A percentile compares a stretch with the other conserved stretches of the same genome.
Evolutionary conservation across 1,140 invertebrate genomes (phyloP).

Genomic region (Latrodectus geometricus): DNA sequence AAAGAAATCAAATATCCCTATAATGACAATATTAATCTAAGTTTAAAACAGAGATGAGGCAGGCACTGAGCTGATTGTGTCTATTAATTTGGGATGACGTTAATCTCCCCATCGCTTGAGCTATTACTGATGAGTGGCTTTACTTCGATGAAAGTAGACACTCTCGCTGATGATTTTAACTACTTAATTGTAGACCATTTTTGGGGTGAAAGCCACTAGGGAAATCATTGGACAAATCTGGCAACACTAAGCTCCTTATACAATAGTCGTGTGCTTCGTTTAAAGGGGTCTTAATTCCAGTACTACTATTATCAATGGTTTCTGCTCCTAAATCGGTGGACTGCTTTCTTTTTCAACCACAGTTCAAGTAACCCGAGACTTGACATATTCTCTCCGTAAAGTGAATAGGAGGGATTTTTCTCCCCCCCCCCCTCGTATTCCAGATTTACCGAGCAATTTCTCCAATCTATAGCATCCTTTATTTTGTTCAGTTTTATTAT

Average conservation of each 20-base stretch:
- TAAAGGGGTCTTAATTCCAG: slow-evolving; percentile 54
- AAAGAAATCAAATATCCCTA: background rate
- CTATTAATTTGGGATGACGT: slow-evolving; percentile 54
- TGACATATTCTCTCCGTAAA: slow-evolving; percentile 25
- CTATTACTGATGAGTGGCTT: slow-evolving; percentile 37
- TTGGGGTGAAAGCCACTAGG: slow-evolving; percentile 11
- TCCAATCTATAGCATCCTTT: background rate
- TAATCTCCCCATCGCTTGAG: slow-evolving; percentile 45
- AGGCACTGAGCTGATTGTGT: slow-evolving; percentile 32
- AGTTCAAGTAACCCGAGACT: slow-evolving; percentile 34
- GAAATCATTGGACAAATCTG: slow-evolving; percentile 52
- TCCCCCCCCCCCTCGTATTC: background rate
- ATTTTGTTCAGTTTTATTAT: background rate
- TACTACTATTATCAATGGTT: slow-evolving; percentile 52
- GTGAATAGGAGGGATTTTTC: slow-evolving; percentile 50
- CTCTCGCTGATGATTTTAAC: slow-evolving; percentile 52
- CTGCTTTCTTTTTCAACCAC: slow-evolving; percentile 15
- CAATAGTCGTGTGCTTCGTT: slow-evolving; percentile 52
- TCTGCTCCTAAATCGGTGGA: background rate
- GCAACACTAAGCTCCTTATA: slow-evolving; percentile 48
- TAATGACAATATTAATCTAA: slow-evolving; percentile 19
- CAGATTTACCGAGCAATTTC: slow-evolving; percentile 1
- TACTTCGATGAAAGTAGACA: slow-evolving; percentile 49
- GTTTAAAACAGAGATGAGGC: background rate
- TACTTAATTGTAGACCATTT: slow-evolving; percentile 57